A percentile compares a stretch with the other conserved stretches of the same genome.
These are phyloP conservation scores for Papio anubis DNA, from an alignment of 2,113 vertebrate genomes.

Conservation along the genomic window DNA sequence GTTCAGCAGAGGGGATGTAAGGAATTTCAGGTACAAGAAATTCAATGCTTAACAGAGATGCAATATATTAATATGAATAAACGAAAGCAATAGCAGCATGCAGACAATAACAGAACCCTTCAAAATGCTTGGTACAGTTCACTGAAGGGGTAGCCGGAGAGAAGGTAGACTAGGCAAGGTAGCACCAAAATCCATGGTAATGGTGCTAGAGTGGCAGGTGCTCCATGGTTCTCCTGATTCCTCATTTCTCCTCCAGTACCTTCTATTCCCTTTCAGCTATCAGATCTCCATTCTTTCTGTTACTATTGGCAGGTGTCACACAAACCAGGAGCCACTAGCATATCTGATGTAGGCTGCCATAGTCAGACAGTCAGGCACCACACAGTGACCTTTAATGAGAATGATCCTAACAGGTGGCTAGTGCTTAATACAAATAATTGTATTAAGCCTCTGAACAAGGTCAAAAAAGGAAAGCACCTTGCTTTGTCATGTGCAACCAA, in stretches of 20 bases:
- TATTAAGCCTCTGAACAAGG: conserved; percentile 85
- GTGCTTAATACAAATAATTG: conserved; percentile 85
- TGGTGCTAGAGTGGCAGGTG: background rate
- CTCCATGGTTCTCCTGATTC: background rate
- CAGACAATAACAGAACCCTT: conserved; percentile 10
- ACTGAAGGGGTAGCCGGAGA: background rate
- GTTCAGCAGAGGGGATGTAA: background rate
- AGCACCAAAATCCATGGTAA: background rate
- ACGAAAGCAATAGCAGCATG: background rate
- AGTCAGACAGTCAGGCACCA: conserved; percentile 85
- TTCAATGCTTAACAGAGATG: background rate
- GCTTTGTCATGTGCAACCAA: conserved; percentile 90
- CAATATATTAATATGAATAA: background rate
- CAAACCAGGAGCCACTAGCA: conserved; percentile 81
- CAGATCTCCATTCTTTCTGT: conserved; percentile 81
- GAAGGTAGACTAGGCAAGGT: background rate
- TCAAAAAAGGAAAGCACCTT: conserved; percentile 85
- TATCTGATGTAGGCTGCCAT: conserved; percentile 82
- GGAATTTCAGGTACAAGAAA: background rate
- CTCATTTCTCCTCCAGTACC: conserved; percentile 30
- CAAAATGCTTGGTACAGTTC: background rate
- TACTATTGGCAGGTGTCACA: conserved; percentile 81
- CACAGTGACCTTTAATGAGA: conserved; percentile 89
- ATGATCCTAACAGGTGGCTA: conserved; percentile 93
- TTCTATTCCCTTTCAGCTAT: conserved; percentile 59